phyloP scores from a whole-genome alignment of 2,888 invertebrate genomes.

The Antheraea assamensis region DNA sequence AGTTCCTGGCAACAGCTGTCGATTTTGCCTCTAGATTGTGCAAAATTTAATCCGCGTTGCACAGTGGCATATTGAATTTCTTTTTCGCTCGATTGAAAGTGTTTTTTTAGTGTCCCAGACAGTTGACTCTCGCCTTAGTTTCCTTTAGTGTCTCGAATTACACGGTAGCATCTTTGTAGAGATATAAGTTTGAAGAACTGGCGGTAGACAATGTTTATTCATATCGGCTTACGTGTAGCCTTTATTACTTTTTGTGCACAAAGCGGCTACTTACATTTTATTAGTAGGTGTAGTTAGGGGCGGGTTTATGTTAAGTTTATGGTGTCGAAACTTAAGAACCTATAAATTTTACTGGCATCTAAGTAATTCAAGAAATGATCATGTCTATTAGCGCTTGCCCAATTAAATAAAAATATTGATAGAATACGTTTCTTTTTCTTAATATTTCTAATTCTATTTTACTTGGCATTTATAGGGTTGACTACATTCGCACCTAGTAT shows the following conservation, averaged over 20 bases:
- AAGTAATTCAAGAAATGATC: constrained; percentile 13
- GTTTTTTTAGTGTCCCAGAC: constrained; percentile 66
- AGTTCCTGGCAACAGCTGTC: constrained; percentile 75
- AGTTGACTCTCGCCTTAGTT: constrained; percentile 76
- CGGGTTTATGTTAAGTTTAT: constrained; percentile 61
- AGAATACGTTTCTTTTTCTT: background rate
- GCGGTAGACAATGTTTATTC: constrained; percentile 58
- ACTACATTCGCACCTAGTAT: too few species aligned
- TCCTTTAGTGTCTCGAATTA: constrained; percentile 72
- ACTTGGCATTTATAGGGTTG: too few species aligned
- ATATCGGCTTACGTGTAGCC: constrained; percentile 58
- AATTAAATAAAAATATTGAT: background rate
- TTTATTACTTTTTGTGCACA: constrained; percentile 47
- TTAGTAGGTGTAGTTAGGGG: constrained; percentile 65
- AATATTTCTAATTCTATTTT: too few species aligned
- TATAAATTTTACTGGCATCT: constrained; percentile 19
- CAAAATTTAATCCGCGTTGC: constrained; percentile 78
- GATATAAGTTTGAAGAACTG: constrained; percentile 61
- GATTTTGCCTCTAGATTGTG: constrained; percentile 70
- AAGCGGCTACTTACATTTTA: constrained; percentile 50
- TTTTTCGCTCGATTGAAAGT: constrained; percentile 72
- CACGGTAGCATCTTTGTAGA: constrained; percentile 75
- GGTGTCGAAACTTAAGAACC: constrained; percentile 42
- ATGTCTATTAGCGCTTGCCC: background rate
- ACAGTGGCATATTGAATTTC: constrained; percentile 74